Base-by-base conservation (phyloP, 2,888 invertebrate genomes). In the Lepidocyrtoides sp. region DNA sequence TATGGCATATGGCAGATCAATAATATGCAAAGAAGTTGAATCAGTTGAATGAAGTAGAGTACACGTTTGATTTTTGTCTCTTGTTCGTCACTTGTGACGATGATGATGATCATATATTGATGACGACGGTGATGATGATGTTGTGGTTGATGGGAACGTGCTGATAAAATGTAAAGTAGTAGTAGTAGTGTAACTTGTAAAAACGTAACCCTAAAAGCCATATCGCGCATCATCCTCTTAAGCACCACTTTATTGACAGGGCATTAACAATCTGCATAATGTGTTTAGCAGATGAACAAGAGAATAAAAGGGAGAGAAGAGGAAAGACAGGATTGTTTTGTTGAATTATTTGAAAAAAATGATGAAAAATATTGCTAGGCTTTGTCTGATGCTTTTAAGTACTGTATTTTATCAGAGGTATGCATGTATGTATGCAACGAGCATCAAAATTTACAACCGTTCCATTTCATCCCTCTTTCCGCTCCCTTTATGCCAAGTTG, bases 401-500 rank as follows among this genome's bases (percentile, higher is more conserved):
- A 29, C n/a, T 66, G n/a, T n/a, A n/a, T n/a, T n/a, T n/a, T n/a
- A n/a, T n/a, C n/a, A n/a, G n/a, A n/a, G 36, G 17, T 14, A 32
- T 66, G 10, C 36, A 17, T 69, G 29, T 36, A 17, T 20, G 26
- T 44, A 72, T 69, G 5, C 48, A 48, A 7, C 29, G 29, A 72
- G 7, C 44, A 1, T 26, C 29, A 51, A 51, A 48, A 51, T 48
- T 29, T n/a, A 77, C 51, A 77, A 26, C 77, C 5, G 5, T 77
- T 77, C 51, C 51, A 23, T 79, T 36, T 10, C 36, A 57, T 32
- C 48, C 41, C 26, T 66, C n/a, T 77, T 79, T 79, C 79, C 79
- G 54, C 79, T 79, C 54, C 57, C 57, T 79, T 79, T 79, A 17
- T 79, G 79, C 77, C 77, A 77, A 12, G 17, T 51, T 41, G 66